phyloP scores from a whole-genome alignment of 2,797 vertebrate species.

The Mormyrops boulengeri region DNA sequence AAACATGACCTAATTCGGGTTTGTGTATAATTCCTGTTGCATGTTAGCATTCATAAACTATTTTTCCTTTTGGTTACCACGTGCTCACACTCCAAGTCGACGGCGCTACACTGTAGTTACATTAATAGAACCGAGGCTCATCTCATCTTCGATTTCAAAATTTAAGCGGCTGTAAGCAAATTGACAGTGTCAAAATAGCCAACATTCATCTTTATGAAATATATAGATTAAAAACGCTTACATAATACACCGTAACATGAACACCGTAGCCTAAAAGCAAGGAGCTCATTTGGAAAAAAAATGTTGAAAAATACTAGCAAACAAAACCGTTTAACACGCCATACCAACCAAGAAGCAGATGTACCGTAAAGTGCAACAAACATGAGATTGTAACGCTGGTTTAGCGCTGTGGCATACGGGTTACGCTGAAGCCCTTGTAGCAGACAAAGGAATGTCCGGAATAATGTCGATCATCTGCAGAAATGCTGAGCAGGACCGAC shows the following conservation, averaged over 20 bases:
- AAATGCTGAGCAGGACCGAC: background rate
- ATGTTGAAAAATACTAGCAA: background rate
- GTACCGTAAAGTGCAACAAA: slow-evolving; percentile 62
- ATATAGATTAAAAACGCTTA: background rate
- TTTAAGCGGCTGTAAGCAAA: slow-evolving; percentile 16
- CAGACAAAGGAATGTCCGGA: slow-evolving; percentile 21
- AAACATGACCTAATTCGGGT: background rate
- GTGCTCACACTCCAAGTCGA: background rate
- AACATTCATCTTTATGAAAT: background rate
- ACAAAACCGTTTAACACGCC: slow-evolving; percentile 24
- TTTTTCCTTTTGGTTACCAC: slow-evolving; percentile 13
- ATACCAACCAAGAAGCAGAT: slow-evolving; percentile 41
- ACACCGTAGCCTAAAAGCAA: background rate
- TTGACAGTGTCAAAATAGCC: slow-evolving; percentile 16
- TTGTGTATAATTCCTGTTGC: background rate
- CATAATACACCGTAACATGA: slow-evolving; percentile 5
- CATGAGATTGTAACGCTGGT: slow-evolving; percentile 38
- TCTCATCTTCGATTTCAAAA: background rate
- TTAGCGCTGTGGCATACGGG: slow-evolving; percentile 18
- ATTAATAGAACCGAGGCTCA: background rate
- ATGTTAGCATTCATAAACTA: background rate
- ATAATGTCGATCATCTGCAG: background rate
- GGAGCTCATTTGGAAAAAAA: background rate
- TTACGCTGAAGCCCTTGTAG: slow-evolving; percentile 31
- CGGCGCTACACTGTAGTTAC: slow-evolving; percentile 1